Evolutionary conservation across 1,140 invertebrate genomes (phyloP).

Genomic region (Gonioctena quinquepunctata): DNA sequence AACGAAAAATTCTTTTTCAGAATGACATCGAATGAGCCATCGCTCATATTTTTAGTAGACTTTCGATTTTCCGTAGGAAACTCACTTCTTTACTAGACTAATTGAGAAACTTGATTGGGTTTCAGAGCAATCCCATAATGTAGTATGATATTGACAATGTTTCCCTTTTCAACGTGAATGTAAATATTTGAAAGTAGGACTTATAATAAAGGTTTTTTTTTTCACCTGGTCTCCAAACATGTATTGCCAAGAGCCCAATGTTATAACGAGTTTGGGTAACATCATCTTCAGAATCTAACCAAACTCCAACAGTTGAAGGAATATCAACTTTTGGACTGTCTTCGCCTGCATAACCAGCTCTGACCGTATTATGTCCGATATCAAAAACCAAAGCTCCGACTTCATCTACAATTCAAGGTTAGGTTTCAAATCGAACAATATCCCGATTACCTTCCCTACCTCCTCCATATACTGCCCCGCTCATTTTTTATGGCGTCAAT

Average conservation of each 20-base stretch:
- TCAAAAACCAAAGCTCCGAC: slow-evolving; percentile 81
- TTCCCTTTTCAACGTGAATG: too few species aligned
- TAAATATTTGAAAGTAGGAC: too few species aligned
- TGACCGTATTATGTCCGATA: slow-evolving; percentile 66
- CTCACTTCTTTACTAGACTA: too few species aligned
- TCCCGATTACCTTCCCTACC: slow-evolving; percentile 44
- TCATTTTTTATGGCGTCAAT: slow-evolving; percentile 45
- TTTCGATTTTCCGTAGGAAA: too few species aligned
- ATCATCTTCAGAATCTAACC: slow-evolving; percentile 62
- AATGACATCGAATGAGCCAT: too few species aligned
- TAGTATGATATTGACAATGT: too few species aligned
- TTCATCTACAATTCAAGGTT: slow-evolving; percentile 63
- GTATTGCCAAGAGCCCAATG: slow-evolving; percentile 66
- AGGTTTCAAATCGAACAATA: slow-evolving; percentile 19
- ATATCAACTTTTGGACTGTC: slow-evolving; percentile 87
- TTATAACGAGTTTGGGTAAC: slow-evolving; percentile 61
- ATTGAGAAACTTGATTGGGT: too few species aligned
- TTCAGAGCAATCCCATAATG: too few species aligned
- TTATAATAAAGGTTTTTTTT: too few species aligned
- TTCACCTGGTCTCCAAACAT: slow-evolving; percentile 48
- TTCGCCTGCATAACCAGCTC: slow-evolving; percentile 87
- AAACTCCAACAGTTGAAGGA: slow-evolving; percentile 74
- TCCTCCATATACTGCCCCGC: slow-evolving; percentile 59
- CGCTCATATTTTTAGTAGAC: too few species aligned
- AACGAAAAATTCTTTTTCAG: too few species aligned